phyloP scores from a whole-genome alignment of 2,797 vertebrate genomes.

The Myotis daubentonii region DNA sequence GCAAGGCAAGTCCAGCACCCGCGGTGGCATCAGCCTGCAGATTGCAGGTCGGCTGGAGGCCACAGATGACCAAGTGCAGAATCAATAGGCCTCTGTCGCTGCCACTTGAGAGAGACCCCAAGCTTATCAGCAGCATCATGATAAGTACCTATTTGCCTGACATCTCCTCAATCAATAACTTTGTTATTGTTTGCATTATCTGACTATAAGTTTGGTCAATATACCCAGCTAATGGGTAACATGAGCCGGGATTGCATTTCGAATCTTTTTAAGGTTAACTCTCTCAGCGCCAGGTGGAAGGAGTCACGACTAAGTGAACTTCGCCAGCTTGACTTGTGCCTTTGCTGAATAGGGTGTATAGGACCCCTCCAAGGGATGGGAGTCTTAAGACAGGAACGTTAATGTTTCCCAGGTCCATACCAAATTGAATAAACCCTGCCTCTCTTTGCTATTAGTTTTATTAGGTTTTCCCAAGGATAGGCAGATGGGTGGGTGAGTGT shows the following conservation, averaged over 20 bases:
- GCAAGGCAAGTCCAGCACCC: background rate
- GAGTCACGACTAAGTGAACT: background rate
- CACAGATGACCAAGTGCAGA: slow-evolving; percentile 69
- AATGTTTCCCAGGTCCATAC: slow-evolving; percentile 56
- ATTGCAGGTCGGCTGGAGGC: slow-evolving; percentile 50
- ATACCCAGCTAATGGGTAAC: slow-evolving; percentile 78
- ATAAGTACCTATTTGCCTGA: slow-evolving; percentile 82
- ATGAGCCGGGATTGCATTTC: slow-evolving; percentile 74
- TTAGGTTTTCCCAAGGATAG: slow-evolving; percentile 74
- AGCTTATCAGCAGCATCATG: slow-evolving; percentile 76
- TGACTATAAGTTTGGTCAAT: slow-evolving; percentile 82
- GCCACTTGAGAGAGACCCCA: slow-evolving; percentile 55
- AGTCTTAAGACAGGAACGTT: slow-evolving; percentile 61
- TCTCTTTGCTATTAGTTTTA: slow-evolving; percentile 74
- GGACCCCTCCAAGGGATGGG: background rate
- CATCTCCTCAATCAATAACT: slow-evolving; percentile 82
- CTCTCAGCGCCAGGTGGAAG: slow-evolving; percentile 8
- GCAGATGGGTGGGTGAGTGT: slow-evolving; percentile 40
- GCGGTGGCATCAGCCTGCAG: background rate
- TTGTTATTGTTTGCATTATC: slow-evolving; percentile 84
- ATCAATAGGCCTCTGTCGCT: slow-evolving; percentile 71
- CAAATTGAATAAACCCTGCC: slow-evolving; percentile 68
- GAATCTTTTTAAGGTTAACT: slow-evolving; percentile 70
- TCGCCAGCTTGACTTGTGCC: background rate
- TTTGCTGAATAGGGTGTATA: slow-evolving; percentile 16